A percentile compares a stretch with the other conserved stretches of the same genome.
Conservation (phyloP, 1,140 invertebrate species). For the Drosophila nigrodunni region DNA sequence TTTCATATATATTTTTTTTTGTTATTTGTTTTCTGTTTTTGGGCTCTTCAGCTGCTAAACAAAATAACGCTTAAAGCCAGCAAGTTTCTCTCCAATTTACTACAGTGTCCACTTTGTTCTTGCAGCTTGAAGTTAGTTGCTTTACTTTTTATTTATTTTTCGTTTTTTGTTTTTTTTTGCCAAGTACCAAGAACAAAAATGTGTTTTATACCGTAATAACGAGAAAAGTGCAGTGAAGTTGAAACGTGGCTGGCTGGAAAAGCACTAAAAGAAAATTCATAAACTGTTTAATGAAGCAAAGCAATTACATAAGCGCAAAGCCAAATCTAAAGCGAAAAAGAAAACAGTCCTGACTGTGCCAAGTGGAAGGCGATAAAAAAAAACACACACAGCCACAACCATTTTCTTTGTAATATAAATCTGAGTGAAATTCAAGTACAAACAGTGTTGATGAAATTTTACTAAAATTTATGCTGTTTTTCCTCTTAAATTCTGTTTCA, state of each 20-base stretch:
- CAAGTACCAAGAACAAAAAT: constrained; percentile 62
- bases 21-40: constrained; percentile 25
- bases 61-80: constrained; percentile 50
- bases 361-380: constrained; percentile 1
- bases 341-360: not conserved
- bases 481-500: constrained; percentile 14
- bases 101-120: constrained; percentile 48
- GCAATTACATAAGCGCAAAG: constrained; percentile 72
- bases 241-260: constrained; percentile 40
- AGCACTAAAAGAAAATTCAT: constrained; percentile 53
- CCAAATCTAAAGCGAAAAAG: constrained; percentile 5
- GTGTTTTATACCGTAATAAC: constrained; percentile 69
- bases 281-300: constrained; percentile 79
- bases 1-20: not conserved
- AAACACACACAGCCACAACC: not conserved
- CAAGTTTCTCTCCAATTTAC: not conserved
- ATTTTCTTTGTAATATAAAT: not conserved
- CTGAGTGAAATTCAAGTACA: not conserved
- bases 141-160: constrained; percentile 1
- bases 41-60: constrained; percentile 30
- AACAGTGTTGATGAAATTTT: not conserved
- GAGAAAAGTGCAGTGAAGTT: constrained; percentile 62
- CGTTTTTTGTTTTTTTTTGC: constrained; percentile 20
- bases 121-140: constrained; percentile 56
- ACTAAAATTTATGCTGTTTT: not conserved